Base-by-base conservation (phyloP, 2,888 invertebrate genomes). In the Ophioninae sp. region DNA sequence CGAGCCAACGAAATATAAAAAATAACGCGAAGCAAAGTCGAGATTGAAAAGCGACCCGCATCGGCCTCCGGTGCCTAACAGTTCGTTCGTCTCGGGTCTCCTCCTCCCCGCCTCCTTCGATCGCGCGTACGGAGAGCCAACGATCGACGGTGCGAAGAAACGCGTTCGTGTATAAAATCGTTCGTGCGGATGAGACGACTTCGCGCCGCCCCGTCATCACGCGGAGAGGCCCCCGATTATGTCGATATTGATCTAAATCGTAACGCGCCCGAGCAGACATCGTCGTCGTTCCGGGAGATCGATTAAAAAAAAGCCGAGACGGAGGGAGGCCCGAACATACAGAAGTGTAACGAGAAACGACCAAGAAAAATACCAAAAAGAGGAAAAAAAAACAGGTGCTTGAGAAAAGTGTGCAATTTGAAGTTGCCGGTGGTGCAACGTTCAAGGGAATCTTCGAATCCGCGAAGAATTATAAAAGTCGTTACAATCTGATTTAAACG, bases 171-270 rank as follows among this genome's bases (percentile, higher is more conserved):
- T 75, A 30, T 64, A 67, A 79, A 79, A 80, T 76, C 72, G 61
- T 80, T 65, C 57, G 21, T 76, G 72, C 72, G 69, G 50, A 74
- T 69, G 76, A 65, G 41, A 62, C 61, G 62, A 64, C 74, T 61
- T 72, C 41, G 56, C 68, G 75, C 72, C 83, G 80, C 74, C 70
- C 73, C 61, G 59, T 78, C 77, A 81, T 81, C 80, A 72, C 69
- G 64, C 79, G 79, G 59, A 73, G 68, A 56, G 78, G 64, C 69
- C 74, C 30, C 74, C 74, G 70, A 81, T 81, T 78, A 81, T 56
- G 41, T 78, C 81, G 81, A 83, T 83, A 81, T 59, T 70, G 80
- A 83, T 83, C 83, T 83, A 80, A 80, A 83, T 80, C 76, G 83
- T 68, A 67, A 44, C 64, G 61, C 64, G 72, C 39, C 20, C 67